Percentiles rank a stretch among this genome's conserved stretches.
These are phyloP conservation scores for Frieseomelitta varia DNA, from an alignment of 1,140 invertebrate species.

Conservation along the genomic window DNA sequence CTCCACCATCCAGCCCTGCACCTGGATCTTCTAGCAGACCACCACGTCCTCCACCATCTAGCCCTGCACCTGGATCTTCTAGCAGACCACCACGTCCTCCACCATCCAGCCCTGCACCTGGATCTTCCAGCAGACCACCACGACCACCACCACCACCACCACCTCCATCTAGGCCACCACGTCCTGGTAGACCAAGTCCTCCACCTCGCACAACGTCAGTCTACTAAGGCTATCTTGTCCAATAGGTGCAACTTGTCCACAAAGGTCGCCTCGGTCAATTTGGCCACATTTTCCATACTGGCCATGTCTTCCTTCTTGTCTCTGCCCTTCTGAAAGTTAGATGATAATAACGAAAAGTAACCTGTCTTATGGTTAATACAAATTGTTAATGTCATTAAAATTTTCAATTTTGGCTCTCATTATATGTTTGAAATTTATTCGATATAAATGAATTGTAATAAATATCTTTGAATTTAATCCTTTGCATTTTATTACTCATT, in stretches of 20 bases:
- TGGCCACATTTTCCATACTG: accelerated
- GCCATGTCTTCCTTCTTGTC: no score
- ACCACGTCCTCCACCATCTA: no score
- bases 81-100: no score
- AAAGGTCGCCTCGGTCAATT: neutral
- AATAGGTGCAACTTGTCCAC: neutral
- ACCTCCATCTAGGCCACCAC: no score
- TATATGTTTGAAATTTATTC: neutral
- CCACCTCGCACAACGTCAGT: no score
- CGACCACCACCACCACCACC: no score
- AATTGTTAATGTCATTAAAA: neutral
- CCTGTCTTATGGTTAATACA: neutral
- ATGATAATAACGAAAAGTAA: neutral
- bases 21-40: neutral
- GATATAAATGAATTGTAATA: neutral
- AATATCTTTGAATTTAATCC: neutral
- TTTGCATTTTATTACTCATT: neutral
- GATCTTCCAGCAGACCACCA: neutral
- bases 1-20: no score
- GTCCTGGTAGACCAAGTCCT: no score
- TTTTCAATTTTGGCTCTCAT: neutral
- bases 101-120: no score
- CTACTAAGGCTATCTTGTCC: neutral
- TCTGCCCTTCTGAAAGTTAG: no score
- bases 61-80: no score